Evolutionary conservation across 1,140 invertebrate genomes (phyloP), one percentile per base, ranked within the genome.

Genomic region (Drosophila fuyamai): DNA sequence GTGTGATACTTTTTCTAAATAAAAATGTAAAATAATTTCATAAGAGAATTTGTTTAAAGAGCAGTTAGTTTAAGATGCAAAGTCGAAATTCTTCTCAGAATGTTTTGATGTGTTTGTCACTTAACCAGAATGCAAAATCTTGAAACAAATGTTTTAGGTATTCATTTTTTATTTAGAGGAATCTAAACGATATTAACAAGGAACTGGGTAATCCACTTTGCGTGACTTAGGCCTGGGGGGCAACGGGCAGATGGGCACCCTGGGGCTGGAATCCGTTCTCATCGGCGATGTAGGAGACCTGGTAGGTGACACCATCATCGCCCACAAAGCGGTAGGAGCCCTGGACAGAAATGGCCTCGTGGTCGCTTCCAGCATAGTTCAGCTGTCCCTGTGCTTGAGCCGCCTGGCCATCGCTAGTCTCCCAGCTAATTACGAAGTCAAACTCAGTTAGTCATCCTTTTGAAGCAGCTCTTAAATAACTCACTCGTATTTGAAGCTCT

Each of bases 231-330:
- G 23, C 23, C 23, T 23, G 3, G 23, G 83, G 29, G 8, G 6
- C 89, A 16, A 82, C 81, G 60, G 95, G 95, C 60, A 96, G 90
- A 92, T 96, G 95, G 9, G 94, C 94, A 13, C 95, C 95, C 89
- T 95, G 93, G 44, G 95, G 95, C 80, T 95, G 94, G 93, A 95
- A 97, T 54, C 96, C 96, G 88, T 96, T 96, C 93, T 96, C 95
- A 91, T 97, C 96, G 41, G 96, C 96, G 41, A 95, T 92, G 92
- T 96, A 96, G 8, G 92, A 94, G 46, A 97, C 93, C 50, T 93
- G 92, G 82, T 96, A 95, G 10, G 94, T 92, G 43, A 94, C 90
- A 36, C 96, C 96, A 77, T 96, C 95, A 23, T 94, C 92, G n/a
- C 81, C 95, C 16, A 94, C 74, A 92, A 93, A 95, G 5, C 82